Base-by-base conservation (phyloP, 2,113 vertebrate genomes). In the Tetrax tetrax region DNA sequence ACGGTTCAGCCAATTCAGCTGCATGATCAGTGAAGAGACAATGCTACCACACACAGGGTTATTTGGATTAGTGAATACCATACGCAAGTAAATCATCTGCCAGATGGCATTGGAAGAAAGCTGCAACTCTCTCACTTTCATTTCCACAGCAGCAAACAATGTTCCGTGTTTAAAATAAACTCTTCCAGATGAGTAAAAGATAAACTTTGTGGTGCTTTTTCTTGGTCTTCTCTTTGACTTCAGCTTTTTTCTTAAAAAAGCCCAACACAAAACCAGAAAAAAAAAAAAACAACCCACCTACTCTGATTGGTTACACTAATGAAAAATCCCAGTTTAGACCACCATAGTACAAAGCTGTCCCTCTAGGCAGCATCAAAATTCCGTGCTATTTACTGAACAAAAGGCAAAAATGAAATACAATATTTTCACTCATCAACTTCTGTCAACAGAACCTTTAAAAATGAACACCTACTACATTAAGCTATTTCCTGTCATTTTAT, bases 111-210 rank as follows among this genome's bases (percentile, higher is more conserved):
- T 12, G 90, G 98, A 98, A 97, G 97, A 97, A 97, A 98, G 97
- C 97, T 97, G 96, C 95, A 97, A 95, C 93, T 96, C 97, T 97
- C 97, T 98, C 97, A 98, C 98, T 98, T 98, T 98, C 98, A 98
- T 98, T 98, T 98, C 97, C 97, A 97, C 96, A 95, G 97, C 97
- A 98, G 98, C 98, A 98, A 98, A 98, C 97, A 98, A 97, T 97
- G 97, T 98, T 98, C 97, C 70, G 6, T 98, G 98, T 98, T 98
- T 98, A 97, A 98, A 98, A 98, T 98, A 98, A 98, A 98, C 98
- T 98, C 97, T 98, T 99, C 98, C 98, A 99, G 98, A 98, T 98
- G 98, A 98, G 98, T 96, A 94, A 97, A 97, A 98, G 98, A 98
- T 98, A 98, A 98, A 98, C 98, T 98, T 89, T 85, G 94, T 97